A percentile compares a stretch with the other conserved stretches of the same genome.
These are phyloP conservation scores for Rugalucina vietnamica DNA, from an alignment of 2,888 invertebrate genomes.

Conservation along the genomic window DNA sequence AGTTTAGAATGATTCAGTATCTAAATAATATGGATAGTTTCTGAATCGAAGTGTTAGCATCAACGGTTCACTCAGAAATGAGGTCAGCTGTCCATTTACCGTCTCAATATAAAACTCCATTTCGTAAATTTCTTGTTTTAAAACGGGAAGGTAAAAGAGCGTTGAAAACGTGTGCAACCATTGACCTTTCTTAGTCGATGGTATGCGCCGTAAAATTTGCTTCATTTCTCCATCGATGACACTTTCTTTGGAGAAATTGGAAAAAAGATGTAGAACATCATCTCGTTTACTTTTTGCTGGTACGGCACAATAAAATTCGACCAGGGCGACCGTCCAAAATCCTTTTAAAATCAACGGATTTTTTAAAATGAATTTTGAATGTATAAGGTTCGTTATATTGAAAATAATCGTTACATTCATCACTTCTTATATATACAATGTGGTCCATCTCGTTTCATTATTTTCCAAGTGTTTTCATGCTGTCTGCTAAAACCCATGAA, in stretches of 20 bases:
- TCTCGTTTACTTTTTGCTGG: constrained; percentile 5
- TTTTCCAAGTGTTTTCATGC: not conserved
- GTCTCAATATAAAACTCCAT: constrained; percentile 17
- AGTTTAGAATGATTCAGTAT: constrained; percentile 17
- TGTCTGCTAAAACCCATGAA: not conserved
- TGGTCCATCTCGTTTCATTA: not conserved
- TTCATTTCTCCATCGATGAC: constrained; percentile 6
- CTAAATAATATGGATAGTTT: constrained; percentile 5
- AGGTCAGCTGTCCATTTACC: not conserved
- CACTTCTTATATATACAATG: not conserved
- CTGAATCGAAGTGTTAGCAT: constrained; percentile 6
- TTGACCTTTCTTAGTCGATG: not conserved
- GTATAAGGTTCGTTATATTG: not conserved
- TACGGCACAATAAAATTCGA: not conserved
- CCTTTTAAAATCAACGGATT: not conserved
- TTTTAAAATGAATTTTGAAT: not conserved
- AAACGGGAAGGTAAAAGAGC: not conserved
- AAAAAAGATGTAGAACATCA: not conserved
- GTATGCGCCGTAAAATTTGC: not conserved
- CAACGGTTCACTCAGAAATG: constrained; percentile 9
- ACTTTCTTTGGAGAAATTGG: constrained; percentile 17
- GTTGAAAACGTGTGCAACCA: not conserved
- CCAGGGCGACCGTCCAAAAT: not conserved
- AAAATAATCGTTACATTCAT: not conserved
- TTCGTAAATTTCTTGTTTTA: not conserved